These are phyloP conservation scores for Mus spretus DNA, from an alignment of 2,797 vertebrate species.

Conservation along the genomic window DNA sequence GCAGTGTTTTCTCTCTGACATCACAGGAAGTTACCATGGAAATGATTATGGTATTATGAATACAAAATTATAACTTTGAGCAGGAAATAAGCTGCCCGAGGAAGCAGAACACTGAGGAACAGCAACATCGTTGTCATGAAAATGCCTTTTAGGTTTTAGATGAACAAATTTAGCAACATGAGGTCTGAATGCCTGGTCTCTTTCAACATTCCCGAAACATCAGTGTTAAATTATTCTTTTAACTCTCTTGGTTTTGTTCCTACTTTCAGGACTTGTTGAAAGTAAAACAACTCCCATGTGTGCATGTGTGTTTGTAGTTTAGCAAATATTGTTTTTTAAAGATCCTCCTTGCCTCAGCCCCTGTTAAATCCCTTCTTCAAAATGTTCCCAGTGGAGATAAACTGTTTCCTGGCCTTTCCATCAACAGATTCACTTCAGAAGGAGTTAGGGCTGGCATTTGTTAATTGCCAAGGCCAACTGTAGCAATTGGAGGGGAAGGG, in stretches of 20 bases:
- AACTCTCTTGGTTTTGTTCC: conserved; percentile 71
- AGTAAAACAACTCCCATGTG: conserved; percentile 84
- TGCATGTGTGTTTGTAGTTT: conserved; percentile 76
- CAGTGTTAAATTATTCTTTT: conserved; percentile 77
- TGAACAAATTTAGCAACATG: conserved; percentile 58
- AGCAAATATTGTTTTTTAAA: conserved; percentile 73
- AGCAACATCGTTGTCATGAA: conserved; percentile 40
- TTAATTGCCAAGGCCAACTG: conserved; percentile 65
- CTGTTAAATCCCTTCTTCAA: conserved; percentile 61
- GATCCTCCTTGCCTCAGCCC: neutral
- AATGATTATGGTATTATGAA: conserved; percentile 77
- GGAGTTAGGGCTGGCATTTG: conserved; percentile 47
- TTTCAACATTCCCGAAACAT: conserved; percentile 69
- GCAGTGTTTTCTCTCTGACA: conserved; percentile 77
- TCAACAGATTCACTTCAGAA: conserved; percentile 54
- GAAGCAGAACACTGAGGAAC: conserved; percentile 42
- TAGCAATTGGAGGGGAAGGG: neutral
- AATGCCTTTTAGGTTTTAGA: conserved; percentile 66
- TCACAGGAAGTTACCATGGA: conserved; percentile 79
- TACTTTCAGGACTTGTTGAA: conserved; percentile 80
- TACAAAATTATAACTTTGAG: conserved; percentile 71
- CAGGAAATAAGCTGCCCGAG: conserved; percentile 59
- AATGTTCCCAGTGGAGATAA: conserved; percentile 71
- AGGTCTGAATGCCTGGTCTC: conserved; percentile 38
- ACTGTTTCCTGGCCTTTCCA: conserved; percentile 75